These are phyloP conservation scores for Poeciliopsis paucimaculata DNA, from an alignment of 2,797 vertebrate genomes.

Conservation along the genomic window DNA sequence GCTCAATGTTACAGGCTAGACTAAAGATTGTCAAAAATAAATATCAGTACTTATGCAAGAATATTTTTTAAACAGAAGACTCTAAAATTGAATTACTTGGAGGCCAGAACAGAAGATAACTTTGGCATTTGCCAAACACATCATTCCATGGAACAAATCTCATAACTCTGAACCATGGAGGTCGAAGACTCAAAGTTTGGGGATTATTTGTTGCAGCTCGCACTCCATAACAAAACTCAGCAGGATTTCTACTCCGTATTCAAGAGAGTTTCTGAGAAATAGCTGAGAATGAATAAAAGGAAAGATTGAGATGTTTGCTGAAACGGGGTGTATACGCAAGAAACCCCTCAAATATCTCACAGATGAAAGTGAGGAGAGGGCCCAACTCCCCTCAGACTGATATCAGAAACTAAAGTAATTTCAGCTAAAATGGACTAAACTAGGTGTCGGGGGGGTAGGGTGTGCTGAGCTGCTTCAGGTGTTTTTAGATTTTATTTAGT, in stretches of 20 bases:
- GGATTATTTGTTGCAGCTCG: neutral
- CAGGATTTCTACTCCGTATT: neutral
- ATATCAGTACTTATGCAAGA: neutral
- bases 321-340: neutral
- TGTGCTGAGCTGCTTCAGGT: neutral
- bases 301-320: neutral
- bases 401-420: neutral
- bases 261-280: neutral
- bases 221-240: neutral
- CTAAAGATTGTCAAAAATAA: neutral
- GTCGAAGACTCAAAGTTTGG: neutral
- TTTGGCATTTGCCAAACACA: neutral
- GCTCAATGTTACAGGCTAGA: neutral
- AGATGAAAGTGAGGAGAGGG: neutral
- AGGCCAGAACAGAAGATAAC: neutral
- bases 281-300: neutral
- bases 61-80: neutral
- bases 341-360: neutral
- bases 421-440: neutral
- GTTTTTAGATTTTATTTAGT: neutral
- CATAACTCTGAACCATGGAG: neutral
- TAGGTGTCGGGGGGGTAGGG: neutral
- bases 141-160: neutral
- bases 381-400: neutral
- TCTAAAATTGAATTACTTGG: neutral